These are phyloP conservation scores for Chloebia gouldiae DNA, from an alignment of 2,113 vertebrate genomes.

Conservation along the genomic window DNA sequence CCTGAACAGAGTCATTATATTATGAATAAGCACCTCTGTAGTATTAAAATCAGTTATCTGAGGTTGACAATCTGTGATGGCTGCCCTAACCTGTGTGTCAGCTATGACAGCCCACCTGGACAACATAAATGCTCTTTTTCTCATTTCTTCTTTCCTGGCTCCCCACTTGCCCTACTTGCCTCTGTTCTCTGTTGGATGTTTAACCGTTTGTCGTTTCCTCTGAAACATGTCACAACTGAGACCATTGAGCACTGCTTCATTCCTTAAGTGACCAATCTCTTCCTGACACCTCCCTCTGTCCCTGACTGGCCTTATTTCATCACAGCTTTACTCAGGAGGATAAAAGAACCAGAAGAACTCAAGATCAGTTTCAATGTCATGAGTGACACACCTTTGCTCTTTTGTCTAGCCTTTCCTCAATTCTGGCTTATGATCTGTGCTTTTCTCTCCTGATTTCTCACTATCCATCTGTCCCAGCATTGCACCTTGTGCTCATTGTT, in stretches of 20 bases:
- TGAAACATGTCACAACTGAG: neutral
- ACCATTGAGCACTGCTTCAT: rapidly evolving
- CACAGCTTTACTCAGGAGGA: neutral
- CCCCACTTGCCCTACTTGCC: rapidly evolving
- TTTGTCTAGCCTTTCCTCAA: neutral
- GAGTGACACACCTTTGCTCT: neutral
- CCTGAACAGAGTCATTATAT: neutral
- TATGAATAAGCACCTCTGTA: neutral
- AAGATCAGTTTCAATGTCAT: neutral
- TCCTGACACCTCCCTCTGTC: neutral
- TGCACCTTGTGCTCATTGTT: neutral
- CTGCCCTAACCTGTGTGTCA: neutral
- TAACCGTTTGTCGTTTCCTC: neutral
- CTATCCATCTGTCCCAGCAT: neutral
- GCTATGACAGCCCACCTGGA: neutral
- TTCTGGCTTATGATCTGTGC: neutral
- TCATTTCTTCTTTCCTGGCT: rapidly evolving
- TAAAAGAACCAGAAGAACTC: neutral
- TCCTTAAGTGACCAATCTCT: neutral
- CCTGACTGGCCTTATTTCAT: neutral
- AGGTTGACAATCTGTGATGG: neutral
- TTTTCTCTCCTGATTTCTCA: constrained; percentile 11
- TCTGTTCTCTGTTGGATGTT: neutral
- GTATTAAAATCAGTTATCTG: neutral
- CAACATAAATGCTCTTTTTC: rapidly evolving